Conservation (phyloP, 2,888 invertebrate genomes). For the Acronicta psi region DNA sequence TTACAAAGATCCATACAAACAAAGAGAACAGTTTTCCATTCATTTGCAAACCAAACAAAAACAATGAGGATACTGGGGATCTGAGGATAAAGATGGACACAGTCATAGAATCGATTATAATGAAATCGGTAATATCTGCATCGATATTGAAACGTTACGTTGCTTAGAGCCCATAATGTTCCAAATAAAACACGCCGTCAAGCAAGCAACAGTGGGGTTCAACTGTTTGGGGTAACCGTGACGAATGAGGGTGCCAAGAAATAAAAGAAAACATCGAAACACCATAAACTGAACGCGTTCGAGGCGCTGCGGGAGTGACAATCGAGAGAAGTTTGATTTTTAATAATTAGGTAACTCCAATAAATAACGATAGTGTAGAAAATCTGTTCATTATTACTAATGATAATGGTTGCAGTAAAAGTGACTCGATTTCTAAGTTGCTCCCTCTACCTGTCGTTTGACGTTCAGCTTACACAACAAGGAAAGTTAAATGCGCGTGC, state of each 20-base stretch:
- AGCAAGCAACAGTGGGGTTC: constrained; percentile 70
- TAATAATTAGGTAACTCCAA: constrained; percentile 45
- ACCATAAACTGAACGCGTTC: constrained; percentile 71
- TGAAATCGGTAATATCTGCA: constrained; percentile 25
- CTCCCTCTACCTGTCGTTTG: constrained; percentile 84
- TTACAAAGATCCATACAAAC: constrained; percentile 23
- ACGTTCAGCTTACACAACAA: constrained; percentile 87
- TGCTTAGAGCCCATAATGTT: constrained; percentile 50
- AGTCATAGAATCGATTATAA: constrained; percentile 16
- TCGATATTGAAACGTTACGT: constrained; percentile 41
- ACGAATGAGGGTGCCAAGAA: constrained; percentile 81
- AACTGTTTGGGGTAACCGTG: constrained; percentile 77
- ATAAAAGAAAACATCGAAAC: constrained; percentile 80
- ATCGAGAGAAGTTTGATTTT: constrained; percentile 39
- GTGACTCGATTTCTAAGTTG: constrained; percentile 84
- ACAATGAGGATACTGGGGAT: constrained; percentile 16
- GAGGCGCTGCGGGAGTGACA: constrained; percentile 63
- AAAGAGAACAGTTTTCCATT: constrained; percentile 5
- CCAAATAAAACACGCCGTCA: constrained; percentile 63
- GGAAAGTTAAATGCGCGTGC: constrained; percentile 86
- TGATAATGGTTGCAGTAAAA: constrained; percentile 77
- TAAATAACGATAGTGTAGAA: constrained; percentile 56
- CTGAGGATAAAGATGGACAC: constrained; percentile 18
- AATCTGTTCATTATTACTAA: constrained; percentile 65
- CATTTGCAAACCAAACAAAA: constrained; percentile 15